Percentiles rank a stretch among this genome's conserved stretches.
phyloP scores from a whole-genome alignment of 2,888 invertebrate genomes.

The Lordiphosa andalusiaca region DNA sequence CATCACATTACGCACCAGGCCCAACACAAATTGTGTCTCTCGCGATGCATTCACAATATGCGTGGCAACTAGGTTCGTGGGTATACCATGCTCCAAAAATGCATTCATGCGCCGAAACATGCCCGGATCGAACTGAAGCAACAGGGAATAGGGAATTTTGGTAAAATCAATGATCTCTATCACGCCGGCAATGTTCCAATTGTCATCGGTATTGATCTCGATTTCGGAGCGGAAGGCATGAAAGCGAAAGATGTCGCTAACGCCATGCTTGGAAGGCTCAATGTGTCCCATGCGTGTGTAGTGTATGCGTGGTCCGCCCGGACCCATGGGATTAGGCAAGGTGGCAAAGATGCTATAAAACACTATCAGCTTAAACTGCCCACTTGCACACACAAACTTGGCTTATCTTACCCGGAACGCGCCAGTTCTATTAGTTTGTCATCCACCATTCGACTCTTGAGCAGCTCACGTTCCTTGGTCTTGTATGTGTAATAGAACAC shows the following conservation, averaged over 20 bases:
- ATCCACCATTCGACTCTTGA: slow-evolving; percentile 74
- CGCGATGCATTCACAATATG: slow-evolving; percentile 75
- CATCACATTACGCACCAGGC: slow-evolving; percentile 72
- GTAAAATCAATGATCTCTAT: slow-evolving; percentile 83
- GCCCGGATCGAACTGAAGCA: slow-evolving; percentile 70
- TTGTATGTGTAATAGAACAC: slow-evolving; percentile 83
- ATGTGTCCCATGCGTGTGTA: slow-evolving; percentile 81
- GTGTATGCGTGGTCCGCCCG: slow-evolving; percentile 81
- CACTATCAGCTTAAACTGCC: not conserved
- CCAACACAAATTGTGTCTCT: slow-evolving; percentile 71
- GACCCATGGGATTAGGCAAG: slow-evolving; percentile 76
- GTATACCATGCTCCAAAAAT: slow-evolving; percentile 70
- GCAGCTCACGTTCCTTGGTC: slow-evolving; percentile 81
- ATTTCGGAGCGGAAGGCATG: slow-evolving; percentile 74
- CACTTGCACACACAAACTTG: not conserved
- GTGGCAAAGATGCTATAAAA: slow-evolving; percentile 66
- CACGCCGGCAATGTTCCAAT: slow-evolving; percentile 82
- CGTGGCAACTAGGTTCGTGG: slow-evolving; percentile 70
- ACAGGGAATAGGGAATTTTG: slow-evolving; percentile 72
- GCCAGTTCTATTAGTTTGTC: slow-evolving; percentile 70
- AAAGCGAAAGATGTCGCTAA: slow-evolving; percentile 72
- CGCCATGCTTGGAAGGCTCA: slow-evolving; percentile 68
- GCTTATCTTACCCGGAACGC: slow-evolving; percentile 67
- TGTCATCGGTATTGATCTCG: slow-evolving; percentile 81
- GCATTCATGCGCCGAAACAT: slow-evolving; percentile 74